Conservation (phyloP, 2,888 invertebrate species). For the Pachymerium ferrugineum region DNA sequence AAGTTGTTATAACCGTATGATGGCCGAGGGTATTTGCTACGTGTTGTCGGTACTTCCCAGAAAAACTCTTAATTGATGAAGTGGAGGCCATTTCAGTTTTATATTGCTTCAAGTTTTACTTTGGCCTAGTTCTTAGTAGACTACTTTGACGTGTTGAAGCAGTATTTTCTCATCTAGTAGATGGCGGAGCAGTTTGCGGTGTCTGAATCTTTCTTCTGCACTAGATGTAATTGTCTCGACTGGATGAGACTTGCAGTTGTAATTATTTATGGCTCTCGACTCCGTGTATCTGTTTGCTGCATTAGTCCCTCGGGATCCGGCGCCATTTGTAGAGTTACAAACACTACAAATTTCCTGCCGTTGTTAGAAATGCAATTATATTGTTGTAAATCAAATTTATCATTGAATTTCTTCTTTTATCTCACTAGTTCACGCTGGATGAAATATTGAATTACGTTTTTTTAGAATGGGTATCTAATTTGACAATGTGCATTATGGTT, state of each 20-base stretch:
- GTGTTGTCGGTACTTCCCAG: not conserved
- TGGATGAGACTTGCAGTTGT: not conserved
- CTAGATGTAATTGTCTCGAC: slow-evolving; percentile 5
- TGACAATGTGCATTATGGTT: no score
- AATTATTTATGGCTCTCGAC: slow-evolving; percentile 8
- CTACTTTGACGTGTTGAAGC: not conserved
- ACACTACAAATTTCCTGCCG: not conserved
- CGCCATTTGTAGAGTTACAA: not conserved
- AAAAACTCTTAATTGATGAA: slow-evolving; percentile 18
- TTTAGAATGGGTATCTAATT: no score
- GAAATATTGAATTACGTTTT: no score
- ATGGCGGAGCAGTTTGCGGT: slow-evolving; percentile 6
- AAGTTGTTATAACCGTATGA: no score
- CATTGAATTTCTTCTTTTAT: no score
- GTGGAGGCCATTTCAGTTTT: not conserved
- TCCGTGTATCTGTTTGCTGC: not conserved
- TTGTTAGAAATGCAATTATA: not conserved
- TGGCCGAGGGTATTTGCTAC: not conserved
- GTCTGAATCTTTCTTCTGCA: slow-evolving; percentile 17
- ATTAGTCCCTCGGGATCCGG: not conserved
- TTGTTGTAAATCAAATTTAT: slow-evolving; percentile 11
- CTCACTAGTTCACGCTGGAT: no score
- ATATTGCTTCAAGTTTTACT: not conserved
- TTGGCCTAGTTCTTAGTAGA: not conserved
- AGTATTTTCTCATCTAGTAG: not conserved